Conservation (phyloP, 2,888 invertebrate species). For the Lasioglossum morio region DNA sequence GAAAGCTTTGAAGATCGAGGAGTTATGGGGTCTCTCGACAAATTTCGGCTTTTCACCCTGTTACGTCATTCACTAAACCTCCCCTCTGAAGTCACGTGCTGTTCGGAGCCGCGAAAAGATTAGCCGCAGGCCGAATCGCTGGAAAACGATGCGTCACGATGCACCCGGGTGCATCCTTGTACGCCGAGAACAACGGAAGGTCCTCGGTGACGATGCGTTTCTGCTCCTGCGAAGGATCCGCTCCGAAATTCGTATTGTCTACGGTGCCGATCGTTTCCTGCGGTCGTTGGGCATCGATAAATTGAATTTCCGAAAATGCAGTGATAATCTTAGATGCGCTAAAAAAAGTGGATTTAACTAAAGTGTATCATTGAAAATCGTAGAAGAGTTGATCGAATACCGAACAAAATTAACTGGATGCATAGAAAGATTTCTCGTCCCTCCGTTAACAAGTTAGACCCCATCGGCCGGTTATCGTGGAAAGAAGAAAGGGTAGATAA, state of each 20-base stretch:
- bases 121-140: conserved; percentile 55
- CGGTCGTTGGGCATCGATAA: conserved; percentile 27
- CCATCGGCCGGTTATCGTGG: conserved; percentile 6
- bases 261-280: conserved; percentile 10
- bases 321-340: background rate
- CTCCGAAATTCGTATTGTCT: conserved; percentile 28
- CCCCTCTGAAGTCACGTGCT: conserved; percentile 55
- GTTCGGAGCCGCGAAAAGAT: conserved; percentile 46
- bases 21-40: conserved; percentile 77
- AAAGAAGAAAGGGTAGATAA: conserved; percentile 19
- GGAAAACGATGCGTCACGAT: conserved; percentile 82
- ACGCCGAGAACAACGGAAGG: conserved; percentile 72
- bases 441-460: background rate
- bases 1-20: background rate
- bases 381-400: background rate
- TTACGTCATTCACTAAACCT: background rate
- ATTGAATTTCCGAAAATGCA: background rate
- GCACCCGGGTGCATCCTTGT: conserved; percentile 69
- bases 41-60: conserved; percentile 75
- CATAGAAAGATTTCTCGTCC: background rate
- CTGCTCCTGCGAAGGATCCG: conserved; percentile 28
- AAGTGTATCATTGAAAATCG: too few relatives aligned
- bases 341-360: background rate
- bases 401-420: background rate
- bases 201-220: conserved; percentile 80